phyloP scores from a whole-genome alignment of 2,797 vertebrate genomes.

The Gadopsis bispinosus region DNA sequence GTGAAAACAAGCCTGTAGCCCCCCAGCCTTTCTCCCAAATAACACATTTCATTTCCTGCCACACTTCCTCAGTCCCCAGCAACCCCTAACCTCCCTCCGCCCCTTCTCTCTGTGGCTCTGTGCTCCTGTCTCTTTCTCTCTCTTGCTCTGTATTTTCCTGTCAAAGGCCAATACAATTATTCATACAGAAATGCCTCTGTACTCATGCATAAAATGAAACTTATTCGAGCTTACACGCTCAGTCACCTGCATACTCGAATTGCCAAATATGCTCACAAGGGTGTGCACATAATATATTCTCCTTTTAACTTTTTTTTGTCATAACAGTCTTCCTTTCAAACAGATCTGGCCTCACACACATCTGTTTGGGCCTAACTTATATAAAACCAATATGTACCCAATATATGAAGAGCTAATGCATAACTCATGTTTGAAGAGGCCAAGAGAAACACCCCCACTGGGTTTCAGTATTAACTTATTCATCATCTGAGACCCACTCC shows the following conservation, averaged over 20 bases:
- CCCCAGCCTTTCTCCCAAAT: conserved; percentile 61
- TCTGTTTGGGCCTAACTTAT: conserved; percentile 26
- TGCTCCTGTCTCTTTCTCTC: conserved; percentile 37
- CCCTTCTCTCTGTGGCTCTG: conserved; percentile 30
- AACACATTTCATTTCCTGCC: conserved; percentile 79
- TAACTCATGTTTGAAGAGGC: conserved; percentile 51
- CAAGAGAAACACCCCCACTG: conserved; percentile 42
- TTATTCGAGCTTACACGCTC: conserved; percentile 61
- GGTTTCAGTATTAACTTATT: conserved; percentile 61
- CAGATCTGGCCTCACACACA: conserved; percentile 16
- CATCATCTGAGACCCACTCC: conserved; percentile 58
- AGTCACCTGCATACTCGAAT: conserved; percentile 57
- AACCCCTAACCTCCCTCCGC: conserved; percentile 53
- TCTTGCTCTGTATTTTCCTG: conserved; percentile 54
- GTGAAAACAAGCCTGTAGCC: conserved; percentile 62
- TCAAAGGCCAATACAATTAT: conserved; percentile 73
- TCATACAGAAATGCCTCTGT: conserved; percentile 72
- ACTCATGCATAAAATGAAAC: conserved; percentile 74
- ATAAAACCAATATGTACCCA: conserved; percentile 42
- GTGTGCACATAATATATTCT: conserved; percentile 35
- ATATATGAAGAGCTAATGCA: conserved; percentile 57
- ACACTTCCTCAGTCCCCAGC: conserved; percentile 46
- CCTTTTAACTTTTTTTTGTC: neutral
- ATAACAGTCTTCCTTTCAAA: neutral
- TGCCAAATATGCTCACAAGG: conserved; percentile 48